Percentiles rank a stretch among this genome's conserved stretches.
Evolutionary conservation across 2,888 invertebrate species (phyloP).

Genomic region (Camponotus fellah): DNA sequence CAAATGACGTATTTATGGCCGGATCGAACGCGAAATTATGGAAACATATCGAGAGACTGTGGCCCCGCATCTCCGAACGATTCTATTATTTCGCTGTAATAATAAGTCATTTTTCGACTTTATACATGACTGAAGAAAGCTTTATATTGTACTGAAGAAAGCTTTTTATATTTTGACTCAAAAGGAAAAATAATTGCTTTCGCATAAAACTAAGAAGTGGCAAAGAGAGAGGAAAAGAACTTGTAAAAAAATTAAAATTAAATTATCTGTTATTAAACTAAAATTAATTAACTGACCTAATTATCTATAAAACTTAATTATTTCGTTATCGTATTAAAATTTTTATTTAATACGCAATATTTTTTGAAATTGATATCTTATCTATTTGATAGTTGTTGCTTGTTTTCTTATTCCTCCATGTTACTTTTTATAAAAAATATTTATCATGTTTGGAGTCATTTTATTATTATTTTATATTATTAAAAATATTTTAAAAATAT

Average conservation of each 20-base stretch:
- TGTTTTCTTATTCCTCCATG: background rate
- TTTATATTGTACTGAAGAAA: too few relatives aligned
- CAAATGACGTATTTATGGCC: slow-evolving; percentile 30
- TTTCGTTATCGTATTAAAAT: background rate
- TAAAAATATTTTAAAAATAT: background rate
- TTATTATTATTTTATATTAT: background rate
- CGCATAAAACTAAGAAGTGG: background rate
- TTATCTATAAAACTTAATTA: background rate
- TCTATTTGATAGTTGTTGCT: background rate
- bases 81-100: background rate
- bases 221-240: background rate
- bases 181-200: background rate
- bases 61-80: background rate
- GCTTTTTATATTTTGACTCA: too few relatives aligned
- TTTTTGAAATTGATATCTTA: background rate
- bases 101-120: background rate
- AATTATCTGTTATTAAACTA: background rate
- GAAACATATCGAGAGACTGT: background rate
- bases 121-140: background rate
- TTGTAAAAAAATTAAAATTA: background rate
- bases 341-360: background rate
- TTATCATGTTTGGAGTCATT: background rate
- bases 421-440: background rate
- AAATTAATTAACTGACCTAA: background rate
- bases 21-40: slow-evolving; percentile 32